Percentiles rank a stretch among this genome's conserved stretches.
Evolutionary conservation across 2,113 vertebrate genomes (phyloP).

Genomic region (Petaurus breviceps): DNA sequence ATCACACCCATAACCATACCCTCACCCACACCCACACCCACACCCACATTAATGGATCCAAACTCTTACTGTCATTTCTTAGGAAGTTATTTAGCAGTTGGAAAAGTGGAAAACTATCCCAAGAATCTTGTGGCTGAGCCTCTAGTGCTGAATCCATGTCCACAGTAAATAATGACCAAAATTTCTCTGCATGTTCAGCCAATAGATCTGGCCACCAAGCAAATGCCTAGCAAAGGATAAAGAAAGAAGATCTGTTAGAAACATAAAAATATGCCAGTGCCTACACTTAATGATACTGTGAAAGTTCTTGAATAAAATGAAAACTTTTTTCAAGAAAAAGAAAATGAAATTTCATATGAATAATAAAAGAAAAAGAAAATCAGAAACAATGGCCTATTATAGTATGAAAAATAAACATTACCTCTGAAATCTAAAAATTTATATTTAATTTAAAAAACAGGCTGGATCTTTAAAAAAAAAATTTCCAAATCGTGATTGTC

Average conservation of each 20-base stretch:
- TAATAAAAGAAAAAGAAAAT: not conserved
- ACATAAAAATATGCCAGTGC: not conserved
- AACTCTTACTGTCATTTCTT: slow-evolving; percentile 90
- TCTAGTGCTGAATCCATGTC: slow-evolving; percentile 93
- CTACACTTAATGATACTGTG: not conserved
- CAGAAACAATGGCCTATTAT: not conserved
- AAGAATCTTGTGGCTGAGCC: slow-evolving; percentile 92
- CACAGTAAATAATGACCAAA: slow-evolving; percentile 93
- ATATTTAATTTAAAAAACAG: not conserved
- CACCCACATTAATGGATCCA: not conserved
- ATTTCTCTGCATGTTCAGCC: slow-evolving; percentile 95
- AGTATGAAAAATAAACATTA: not conserved
- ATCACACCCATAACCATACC: not conserved
- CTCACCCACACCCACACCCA: not conserved
- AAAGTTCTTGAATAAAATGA: not conserved
- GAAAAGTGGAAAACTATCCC: slow-evolving; percentile 98
- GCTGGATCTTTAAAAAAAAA: not conserved
- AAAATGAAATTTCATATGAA: not conserved
- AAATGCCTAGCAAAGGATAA: slow-evolving; percentile 88
- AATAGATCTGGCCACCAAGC: slow-evolving; percentile 95
- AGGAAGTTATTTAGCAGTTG: slow-evolving; percentile 97
- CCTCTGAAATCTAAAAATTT: not conserved
- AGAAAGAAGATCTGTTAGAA: slow-evolving; percentile 35
- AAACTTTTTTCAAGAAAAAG: not conserved
- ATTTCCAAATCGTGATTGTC: not conserved